Percentiles rank a stretch among this genome's conserved stretches.
Evolutionary conservation across 1,140 invertebrate species (phyloP).

Genomic region (Drosophila pruinosa): DNA sequence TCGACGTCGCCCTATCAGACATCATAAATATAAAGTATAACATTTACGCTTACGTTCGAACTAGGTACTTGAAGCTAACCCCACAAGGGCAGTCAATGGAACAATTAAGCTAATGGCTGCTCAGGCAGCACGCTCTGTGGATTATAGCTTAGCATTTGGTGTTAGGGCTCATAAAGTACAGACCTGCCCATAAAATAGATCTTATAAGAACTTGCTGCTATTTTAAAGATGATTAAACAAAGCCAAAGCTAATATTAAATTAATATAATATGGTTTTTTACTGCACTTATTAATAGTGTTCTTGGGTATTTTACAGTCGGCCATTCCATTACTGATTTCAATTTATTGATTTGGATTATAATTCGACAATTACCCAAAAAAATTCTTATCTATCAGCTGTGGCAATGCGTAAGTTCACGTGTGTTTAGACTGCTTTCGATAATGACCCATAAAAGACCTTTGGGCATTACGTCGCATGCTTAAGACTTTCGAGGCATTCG

Average conservation of each 20-base stretch:
- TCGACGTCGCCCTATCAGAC: conserved; percentile 6
- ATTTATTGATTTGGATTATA: neutral
- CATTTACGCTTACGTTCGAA: neutral
- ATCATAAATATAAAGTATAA: conserved; percentile 10
- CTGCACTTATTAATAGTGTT: neutral
- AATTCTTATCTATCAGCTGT: conserved; percentile 31
- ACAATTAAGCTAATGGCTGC: conserved; percentile 27
- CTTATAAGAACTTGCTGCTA: neutral
- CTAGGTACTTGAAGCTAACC: neutral
- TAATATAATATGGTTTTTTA: too few relatives aligned
- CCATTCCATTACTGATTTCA: neutral
- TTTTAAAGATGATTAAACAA: too few relatives aligned
- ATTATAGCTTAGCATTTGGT: conserved; percentile 4
- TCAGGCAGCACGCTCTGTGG: neutral
- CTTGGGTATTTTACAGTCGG: conserved; percentile 3
- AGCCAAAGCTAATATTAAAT: too few relatives aligned
- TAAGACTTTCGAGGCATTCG: conserved; percentile 10
- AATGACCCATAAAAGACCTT: conserved; percentile 43
- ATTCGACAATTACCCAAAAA: conserved; percentile 20
- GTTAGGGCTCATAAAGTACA: neutral
- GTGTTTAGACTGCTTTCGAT: conserved; percentile 59
- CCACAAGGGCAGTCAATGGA: conserved; percentile 7
- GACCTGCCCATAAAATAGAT: too few relatives aligned
- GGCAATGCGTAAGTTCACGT: conserved; percentile 39
- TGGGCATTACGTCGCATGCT: conserved; percentile 38